These are phyloP conservation scores for Orchesella cincta DNA, from an alignment of 1,140 invertebrate genomes.

Conservation along the genomic window DNA sequence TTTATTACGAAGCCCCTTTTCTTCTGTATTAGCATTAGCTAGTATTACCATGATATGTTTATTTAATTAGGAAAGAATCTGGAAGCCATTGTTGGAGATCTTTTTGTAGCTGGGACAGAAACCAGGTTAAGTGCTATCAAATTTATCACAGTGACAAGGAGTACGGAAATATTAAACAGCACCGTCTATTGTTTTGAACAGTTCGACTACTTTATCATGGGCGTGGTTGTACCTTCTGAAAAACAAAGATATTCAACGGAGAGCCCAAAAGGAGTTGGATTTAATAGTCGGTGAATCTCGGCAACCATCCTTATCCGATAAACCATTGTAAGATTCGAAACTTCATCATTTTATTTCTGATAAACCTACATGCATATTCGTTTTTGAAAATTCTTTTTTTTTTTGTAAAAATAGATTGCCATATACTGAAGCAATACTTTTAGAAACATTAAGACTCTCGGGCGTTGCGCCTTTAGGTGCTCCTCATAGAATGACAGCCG, in stretches of 20 bases:
- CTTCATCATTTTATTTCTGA: neutral
- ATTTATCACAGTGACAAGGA: neutral
- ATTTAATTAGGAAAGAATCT: neutral
- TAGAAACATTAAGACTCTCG: slow-evolving; percentile 58
- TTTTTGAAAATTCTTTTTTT: neutral
- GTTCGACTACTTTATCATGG: neutral
- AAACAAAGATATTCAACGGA: neutral
- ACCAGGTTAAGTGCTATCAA: neutral
- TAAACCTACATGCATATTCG: neutral
- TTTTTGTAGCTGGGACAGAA: neutral
- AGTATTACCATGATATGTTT: neutral
- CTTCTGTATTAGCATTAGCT: neutral
- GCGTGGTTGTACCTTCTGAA: neutral
- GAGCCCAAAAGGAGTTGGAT: slow-evolving; percentile 60
- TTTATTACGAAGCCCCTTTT: neutral
- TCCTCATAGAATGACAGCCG: slow-evolving; percentile 55
- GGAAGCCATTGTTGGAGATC: neutral
- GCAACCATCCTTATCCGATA: slow-evolving; percentile 57
- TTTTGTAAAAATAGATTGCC: slow-evolving; percentile 51
- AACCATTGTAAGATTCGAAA: slow-evolving; percentile 54
- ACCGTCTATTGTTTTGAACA: neutral
- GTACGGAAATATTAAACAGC: neutral
- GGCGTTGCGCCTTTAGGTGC: slow-evolving; percentile 59
- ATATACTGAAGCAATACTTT: slow-evolving; percentile 59
- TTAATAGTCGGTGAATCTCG: slow-evolving; percentile 57